A percentile compares a stretch with the other conserved stretches of the same genome.
phyloP scores from a whole-genome alignment of 2,797 vertebrate species.

The Liparis tanakae region DNA sequence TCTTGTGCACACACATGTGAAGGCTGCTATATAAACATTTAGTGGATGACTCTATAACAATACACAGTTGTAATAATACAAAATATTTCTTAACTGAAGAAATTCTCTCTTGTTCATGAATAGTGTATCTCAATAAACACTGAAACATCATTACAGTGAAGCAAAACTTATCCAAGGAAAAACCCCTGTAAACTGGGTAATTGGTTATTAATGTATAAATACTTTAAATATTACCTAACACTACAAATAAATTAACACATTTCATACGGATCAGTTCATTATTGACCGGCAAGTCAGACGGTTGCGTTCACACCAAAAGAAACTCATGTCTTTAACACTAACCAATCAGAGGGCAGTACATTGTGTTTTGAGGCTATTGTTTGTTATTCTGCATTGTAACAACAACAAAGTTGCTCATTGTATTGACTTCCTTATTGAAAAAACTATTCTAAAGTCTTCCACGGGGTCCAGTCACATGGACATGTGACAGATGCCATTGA shows the following conservation, averaged over 20 bases:
- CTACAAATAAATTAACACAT: conserved; percentile 9
- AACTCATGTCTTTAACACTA: conserved; percentile 18
- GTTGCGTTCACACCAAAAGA: conserved; percentile 23
- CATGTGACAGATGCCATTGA: conserved; percentile 56
- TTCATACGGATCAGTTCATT: conserved; percentile 23
- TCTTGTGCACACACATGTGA: not conserved
- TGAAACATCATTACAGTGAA: not conserved
- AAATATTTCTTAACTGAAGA: no score
- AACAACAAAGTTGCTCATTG: conserved; percentile 51
- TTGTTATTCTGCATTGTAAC: conserved; percentile 42
- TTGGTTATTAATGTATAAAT: not conserved
- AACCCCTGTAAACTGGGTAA: not conserved
- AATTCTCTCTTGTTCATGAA: not conserved
- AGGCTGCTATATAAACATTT: not conserved
- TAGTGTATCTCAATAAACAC: not conserved
- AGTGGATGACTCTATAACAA: not conserved
- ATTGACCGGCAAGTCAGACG: conserved; percentile 17
- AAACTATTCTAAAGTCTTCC: conserved; percentile 70
- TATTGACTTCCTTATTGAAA: conserved; percentile 51
- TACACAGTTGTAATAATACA: not conserved
- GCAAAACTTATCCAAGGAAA: not conserved
- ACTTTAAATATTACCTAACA: not conserved
- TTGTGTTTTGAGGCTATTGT: conserved; percentile 46
- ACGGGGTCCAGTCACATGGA: conserved; percentile 64
- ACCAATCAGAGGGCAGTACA: conserved; percentile 6